Evolutionary conservation across 2,888 invertebrate species (phyloP).

Genomic region (Spisula solida): DNA sequence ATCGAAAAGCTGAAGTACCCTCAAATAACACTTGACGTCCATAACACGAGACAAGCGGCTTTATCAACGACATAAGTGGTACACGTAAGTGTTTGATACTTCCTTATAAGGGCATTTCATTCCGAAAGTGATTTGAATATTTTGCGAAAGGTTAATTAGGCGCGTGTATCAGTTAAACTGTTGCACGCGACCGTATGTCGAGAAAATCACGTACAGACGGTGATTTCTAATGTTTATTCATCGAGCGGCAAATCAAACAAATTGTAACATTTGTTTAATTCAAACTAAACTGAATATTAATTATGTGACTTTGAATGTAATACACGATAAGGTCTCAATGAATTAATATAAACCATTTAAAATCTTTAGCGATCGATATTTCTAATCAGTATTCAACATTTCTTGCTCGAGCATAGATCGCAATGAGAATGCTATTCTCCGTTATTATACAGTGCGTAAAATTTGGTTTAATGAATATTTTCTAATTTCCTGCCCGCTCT

Average conservation of each 20-base stretch:
- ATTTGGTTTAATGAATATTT: constrained; percentile 60
- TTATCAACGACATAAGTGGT: background rate
- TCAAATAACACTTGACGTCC: constrained; percentile 34
- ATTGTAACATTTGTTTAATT: constrained; percentile 11
- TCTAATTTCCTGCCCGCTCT: constrained; percentile 54
- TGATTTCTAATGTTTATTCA: background rate
- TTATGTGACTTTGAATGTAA: background rate
- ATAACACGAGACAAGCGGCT: background rate
- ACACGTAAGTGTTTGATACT: constrained; percentile 10
- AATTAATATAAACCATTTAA: constrained; percentile 15
- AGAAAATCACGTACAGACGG: background rate
- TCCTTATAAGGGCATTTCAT: background rate
- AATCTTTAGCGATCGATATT: constrained; percentile 42
- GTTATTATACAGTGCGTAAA: constrained; percentile 56
- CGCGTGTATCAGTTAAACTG: background rate
- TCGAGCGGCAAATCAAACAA: background rate
- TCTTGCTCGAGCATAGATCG: constrained; percentile 24
- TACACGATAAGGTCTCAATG: constrained; percentile 7
- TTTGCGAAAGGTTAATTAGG: constrained; percentile 3
- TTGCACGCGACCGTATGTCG: constrained; percentile 20
- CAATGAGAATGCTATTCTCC: constrained; percentile 21
- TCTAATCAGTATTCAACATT: constrained; percentile 47
- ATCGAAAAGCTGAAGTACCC: constrained; percentile 21
- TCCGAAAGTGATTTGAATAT: constrained; percentile 25
- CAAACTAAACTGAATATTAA: constrained; percentile 18